Conservation (phyloP, 1,140 invertebrate species). For the Ectropis grisescens region DNA sequence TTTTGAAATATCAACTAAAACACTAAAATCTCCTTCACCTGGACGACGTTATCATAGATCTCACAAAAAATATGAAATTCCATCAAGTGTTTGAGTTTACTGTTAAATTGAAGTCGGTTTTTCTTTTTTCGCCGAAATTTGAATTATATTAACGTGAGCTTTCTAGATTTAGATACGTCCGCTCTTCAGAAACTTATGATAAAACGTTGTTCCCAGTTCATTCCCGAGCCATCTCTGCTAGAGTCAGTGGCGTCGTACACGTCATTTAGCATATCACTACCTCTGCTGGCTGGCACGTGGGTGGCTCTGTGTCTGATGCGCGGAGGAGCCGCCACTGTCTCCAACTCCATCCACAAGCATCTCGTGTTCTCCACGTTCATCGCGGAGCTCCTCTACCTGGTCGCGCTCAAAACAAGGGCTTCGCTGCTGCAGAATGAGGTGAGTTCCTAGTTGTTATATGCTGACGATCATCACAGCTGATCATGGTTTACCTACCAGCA, state of each 20-base stretch:
- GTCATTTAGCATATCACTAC: conserved; percentile 86
- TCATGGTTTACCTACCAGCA: neutral
- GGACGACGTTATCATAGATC: too few relatives aligned
- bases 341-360: conserved; percentile 95
- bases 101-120: too few relatives aligned
- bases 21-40: too few relatives aligned
- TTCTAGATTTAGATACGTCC: too few relatives aligned
- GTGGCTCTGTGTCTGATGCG: conserved; percentile 83
- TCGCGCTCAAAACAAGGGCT: conserved; percentile 85
- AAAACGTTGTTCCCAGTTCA: conserved; percentile 75
- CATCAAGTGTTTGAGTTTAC: too few relatives aligned
- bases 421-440: conserved; percentile 82
- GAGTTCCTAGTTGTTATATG: conserved; percentile 13
- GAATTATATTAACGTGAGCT: too few relatives aligned
- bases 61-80: too few relatives aligned
- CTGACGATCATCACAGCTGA: neutral
- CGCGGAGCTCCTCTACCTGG: conserved; percentile 87
- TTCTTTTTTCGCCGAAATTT: too few relatives aligned
- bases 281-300: conserved; percentile 82
- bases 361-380: conserved; percentile 90
- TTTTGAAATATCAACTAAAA: too few relatives aligned
- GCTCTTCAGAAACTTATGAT: too few relatives aligned
- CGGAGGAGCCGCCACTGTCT: conserved; percentile 86
- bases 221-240: conserved; percentile 85
- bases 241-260: conserved; percentile 92